Conservation (phyloP, 2,888 invertebrate species). For the Calameuta filiformis region DNA sequence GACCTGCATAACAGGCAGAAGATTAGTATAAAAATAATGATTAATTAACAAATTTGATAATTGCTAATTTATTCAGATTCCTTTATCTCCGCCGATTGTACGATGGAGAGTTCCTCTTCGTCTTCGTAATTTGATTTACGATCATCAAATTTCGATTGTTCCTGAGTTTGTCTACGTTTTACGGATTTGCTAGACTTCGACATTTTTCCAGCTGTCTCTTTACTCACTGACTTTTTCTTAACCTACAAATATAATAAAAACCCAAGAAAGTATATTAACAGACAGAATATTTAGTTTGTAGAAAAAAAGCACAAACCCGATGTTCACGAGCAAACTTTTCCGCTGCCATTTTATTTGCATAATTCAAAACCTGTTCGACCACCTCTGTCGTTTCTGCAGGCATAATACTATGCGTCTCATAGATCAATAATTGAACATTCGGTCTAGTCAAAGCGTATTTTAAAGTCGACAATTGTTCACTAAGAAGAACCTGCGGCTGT, state of each 20-base stretch:
- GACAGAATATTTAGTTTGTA: neutral
- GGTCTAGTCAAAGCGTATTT: conserved; percentile 82
- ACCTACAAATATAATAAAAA: conserved; percentile 18
- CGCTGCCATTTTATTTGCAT: conserved; percentile 77
- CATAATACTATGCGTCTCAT: conserved; percentile 84
- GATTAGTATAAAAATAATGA: neutral
- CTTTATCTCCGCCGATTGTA: conserved; percentile 28
- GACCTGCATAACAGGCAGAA: conserved; percentile 66
- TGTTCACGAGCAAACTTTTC: conserved; percentile 73
- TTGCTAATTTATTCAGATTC: conserved; percentile 12
- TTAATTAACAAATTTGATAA: neutral
- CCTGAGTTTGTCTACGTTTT: conserved; percentile 27
- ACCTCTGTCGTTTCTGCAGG: conserved; percentile 81
- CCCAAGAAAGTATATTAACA: neutral
- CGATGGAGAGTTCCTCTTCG: conserved; percentile 29
- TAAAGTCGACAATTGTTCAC: conserved; percentile 81
- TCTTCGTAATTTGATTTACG: conserved; percentile 32
- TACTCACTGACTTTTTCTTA: conserved; percentile 27
- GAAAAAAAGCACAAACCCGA: conserved; percentile 35
- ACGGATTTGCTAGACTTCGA: conserved; percentile 27
- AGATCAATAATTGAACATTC: conserved; percentile 83
- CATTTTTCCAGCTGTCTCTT: conserved; percentile 22
- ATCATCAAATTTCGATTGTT: conserved; percentile 21
- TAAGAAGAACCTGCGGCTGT: conserved; percentile 68
- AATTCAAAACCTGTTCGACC: conserved; percentile 75